A percentile compares a stretch with the other conserved stretches of the same genome.
Conservation (phyloP, 2,113 vertebrate species). For the Odobenus rosmarus region DNA sequence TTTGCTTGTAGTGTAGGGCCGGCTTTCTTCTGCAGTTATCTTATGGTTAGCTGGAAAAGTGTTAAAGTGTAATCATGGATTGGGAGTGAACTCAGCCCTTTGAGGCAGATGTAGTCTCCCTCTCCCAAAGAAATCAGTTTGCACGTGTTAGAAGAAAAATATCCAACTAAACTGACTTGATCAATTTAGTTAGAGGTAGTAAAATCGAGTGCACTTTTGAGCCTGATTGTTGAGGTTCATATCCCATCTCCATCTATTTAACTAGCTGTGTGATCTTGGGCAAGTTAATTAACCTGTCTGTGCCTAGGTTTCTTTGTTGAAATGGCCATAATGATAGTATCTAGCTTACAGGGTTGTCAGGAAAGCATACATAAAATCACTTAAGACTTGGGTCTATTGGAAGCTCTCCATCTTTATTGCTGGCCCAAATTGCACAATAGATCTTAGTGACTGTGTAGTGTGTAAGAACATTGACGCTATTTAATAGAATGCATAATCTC, state of each 20-base stretch:
- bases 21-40: not conserved
- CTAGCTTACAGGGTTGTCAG: not conserved
- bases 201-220: not conserved
- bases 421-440: constrained; percentile 34
- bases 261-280: not conserved
- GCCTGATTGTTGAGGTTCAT: not conserved
- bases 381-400: not conserved
- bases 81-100: not conserved
- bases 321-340: not conserved
- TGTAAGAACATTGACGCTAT: not conserved
- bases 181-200: not conserved
- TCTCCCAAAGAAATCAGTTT: not conserved
- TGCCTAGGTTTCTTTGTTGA: not conserved
- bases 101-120: not conserved
- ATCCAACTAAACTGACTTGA: not conserved
- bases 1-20: not conserved
- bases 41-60: not conserved
- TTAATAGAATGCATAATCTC: constrained; percentile 32
- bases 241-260: not conserved
- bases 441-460: constrained; percentile 2
- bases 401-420: constrained; percentile 21
- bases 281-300: constrained; percentile 1
- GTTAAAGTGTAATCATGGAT: constrained; percentile 7
- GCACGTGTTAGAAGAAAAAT: not conserved
- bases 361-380: not conserved